These are phyloP conservation scores for Todiramphus saurophagus DNA, from an alignment of 2,113 vertebrate species.

Conservation along the genomic window DNA sequence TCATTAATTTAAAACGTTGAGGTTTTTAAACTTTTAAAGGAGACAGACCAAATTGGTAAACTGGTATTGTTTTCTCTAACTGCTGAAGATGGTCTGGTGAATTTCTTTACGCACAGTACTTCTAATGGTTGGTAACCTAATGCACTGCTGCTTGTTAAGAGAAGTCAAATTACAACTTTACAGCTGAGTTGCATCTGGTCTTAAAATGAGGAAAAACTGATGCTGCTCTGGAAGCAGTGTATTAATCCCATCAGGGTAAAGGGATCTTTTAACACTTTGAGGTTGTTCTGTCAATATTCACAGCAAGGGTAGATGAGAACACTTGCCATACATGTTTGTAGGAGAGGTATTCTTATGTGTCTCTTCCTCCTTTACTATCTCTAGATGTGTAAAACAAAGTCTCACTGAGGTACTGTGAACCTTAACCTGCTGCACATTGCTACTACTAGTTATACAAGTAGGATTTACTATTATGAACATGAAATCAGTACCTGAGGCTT, in stretches of 20 bases:
- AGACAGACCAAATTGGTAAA: not conserved
- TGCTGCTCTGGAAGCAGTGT: not conserved
- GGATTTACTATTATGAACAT: not conserved
- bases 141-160: not conserved
- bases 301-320: not conserved
- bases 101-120: not conserved
- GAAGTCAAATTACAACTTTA: not conserved
- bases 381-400: not conserved
- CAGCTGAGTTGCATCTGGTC: not conserved
- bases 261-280: not conserved
- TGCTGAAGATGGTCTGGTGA: not conserved
- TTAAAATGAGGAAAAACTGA: not conserved
- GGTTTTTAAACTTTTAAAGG: not conserved
- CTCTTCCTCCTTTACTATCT: not conserved
- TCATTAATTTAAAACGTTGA: not conserved
- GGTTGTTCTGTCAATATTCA: not conserved
- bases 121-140: not conserved
- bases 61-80: not conserved
- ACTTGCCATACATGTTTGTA: rapidly evolving
- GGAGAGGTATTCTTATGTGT: not conserved
- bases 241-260: not conserved
- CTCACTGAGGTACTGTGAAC: not conserved
- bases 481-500: not conserved
- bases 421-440: not conserved
- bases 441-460: not conserved